These are phyloP conservation scores for Eilema sororculum DNA, from an alignment of 2,888 invertebrate genomes.

Conservation along the genomic window DNA sequence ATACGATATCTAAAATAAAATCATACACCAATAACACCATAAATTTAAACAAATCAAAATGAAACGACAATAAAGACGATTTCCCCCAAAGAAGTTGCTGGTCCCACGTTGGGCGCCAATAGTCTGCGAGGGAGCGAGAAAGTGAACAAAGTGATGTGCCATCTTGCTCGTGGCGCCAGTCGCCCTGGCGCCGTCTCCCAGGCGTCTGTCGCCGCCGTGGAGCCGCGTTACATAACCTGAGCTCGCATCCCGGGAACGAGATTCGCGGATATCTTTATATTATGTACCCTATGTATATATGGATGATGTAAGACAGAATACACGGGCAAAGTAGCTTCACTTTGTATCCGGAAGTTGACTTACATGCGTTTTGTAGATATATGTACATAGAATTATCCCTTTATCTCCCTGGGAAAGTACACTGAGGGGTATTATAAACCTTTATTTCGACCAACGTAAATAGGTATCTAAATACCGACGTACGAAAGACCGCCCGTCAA, in stretches of 20 bases:
- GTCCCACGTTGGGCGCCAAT: conserved; percentile 72
- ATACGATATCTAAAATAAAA: conserved; percentile 37
- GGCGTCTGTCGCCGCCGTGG: conserved; percentile 73
- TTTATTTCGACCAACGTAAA: no score
- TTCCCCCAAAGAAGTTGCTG: conserved; percentile 36
- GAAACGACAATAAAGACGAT: conserved; percentile 58
- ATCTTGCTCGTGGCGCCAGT: conserved; percentile 82
- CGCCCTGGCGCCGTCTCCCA: conserved; percentile 84
- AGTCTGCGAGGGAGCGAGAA: conserved; percentile 53
- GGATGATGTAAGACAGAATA: neutral
- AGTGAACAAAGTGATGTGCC: conserved; percentile 31
- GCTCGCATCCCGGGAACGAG: conserved; percentile 47
- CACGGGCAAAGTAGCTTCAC: neutral
- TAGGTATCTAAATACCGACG: no score
- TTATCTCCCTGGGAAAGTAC: neutral
- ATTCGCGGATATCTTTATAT: conserved; percentile 33
- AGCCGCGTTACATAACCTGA: conserved; percentile 77
- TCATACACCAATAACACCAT: conserved; percentile 53
- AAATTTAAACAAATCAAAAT: conserved; percentile 73
- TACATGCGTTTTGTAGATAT: neutral
- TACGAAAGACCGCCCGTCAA: no score
- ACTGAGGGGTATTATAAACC: neutral
- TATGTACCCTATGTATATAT: conserved; percentile 23
- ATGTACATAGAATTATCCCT: neutral
- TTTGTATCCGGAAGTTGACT: neutral